phyloP scores from a whole-genome alignment of 1,140 invertebrate genomes.

The Contarinia nasturtii region DNA sequence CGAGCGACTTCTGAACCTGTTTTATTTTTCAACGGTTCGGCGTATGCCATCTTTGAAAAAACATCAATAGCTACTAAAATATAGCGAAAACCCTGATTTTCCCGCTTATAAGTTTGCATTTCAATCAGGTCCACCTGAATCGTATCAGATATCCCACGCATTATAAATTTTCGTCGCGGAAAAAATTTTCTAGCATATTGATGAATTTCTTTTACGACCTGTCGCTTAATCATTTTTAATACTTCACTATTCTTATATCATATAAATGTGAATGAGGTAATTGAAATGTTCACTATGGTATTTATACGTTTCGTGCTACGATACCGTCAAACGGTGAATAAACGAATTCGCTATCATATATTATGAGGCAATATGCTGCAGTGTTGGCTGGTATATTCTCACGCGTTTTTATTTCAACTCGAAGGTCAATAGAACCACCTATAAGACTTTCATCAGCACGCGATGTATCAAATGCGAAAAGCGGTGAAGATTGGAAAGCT shows the following conservation, averaged over 20 bases:
- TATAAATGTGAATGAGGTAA: too few relatives aligned
- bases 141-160: conserved; percentile 19
- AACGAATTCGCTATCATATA: conserved; percentile 8
- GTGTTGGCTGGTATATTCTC: conserved; percentile 8
- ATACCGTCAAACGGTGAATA: too few relatives aligned
- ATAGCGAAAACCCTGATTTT: conserved; percentile 24
- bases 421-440: conserved; percentile 10
- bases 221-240: conserved; percentile 4
- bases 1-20: conserved; percentile 12
- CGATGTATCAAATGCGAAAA: conserved; percentile 11
- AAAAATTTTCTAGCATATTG: conserved; percentile 19
- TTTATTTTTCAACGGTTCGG: conserved; percentile 26
- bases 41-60: conserved; percentile 27
- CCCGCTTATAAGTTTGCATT: conserved; percentile 14
- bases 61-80: conserved; percentile 26
- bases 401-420: conserved; percentile 11
- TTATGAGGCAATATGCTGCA: conserved; percentile 11
- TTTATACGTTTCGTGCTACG: too few relatives aligned
- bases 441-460: conserved; percentile 10
- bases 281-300: too few relatives aligned
- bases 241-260: too few relatives aligned
- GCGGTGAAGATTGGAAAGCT: conserved; percentile 2
- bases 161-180: conserved; percentile 14
- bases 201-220: conserved; percentile 19
- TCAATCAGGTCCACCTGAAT: conserved; percentile 24